phyloP scores from a whole-genome alignment of 1,140 invertebrate genomes.

The Drusus annulatus region DNA sequence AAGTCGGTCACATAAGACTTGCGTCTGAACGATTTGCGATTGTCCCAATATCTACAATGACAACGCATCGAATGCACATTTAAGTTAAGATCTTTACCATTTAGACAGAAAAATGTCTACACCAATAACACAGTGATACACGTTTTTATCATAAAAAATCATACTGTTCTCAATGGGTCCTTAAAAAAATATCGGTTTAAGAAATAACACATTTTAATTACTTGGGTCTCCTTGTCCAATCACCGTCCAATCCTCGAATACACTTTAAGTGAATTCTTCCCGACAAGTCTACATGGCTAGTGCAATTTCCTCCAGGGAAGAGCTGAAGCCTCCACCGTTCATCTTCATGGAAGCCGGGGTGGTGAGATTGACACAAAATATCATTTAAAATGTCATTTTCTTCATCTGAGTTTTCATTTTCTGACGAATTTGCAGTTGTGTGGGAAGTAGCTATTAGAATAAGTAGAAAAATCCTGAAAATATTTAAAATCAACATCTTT shows the following conservation, averaged over 20 bases:
- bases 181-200: too few species aligned
- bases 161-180: too few species aligned
- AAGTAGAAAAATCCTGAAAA: not conserved
- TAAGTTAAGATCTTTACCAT: too few species aligned
- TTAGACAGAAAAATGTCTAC: too few species aligned
- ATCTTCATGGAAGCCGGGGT: not conserved
- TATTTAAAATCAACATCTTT: not conserved
- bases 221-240: not conserved
- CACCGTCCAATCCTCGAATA: not conserved
- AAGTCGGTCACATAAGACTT: too few species aligned
- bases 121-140: too few species aligned
- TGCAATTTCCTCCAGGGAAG: slow-evolving; percentile 24
- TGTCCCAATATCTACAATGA: too few species aligned
- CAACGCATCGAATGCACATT: too few species aligned
- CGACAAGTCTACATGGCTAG: not conserved
- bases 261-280: not conserved
- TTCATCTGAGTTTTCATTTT: not conserved
- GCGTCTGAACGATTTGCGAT: too few species aligned
- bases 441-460: not conserved
- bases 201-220: not conserved
- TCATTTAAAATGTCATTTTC: not conserved
- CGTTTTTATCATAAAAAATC: too few species aligned
- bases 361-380: not conserved
- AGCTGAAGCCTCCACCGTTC: not conserved
- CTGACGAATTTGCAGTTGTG: not conserved